Evolutionary conservation across 92 coral and sea anemone species (phyloP).

Genomic region (Siderastrea siderea): DNA sequence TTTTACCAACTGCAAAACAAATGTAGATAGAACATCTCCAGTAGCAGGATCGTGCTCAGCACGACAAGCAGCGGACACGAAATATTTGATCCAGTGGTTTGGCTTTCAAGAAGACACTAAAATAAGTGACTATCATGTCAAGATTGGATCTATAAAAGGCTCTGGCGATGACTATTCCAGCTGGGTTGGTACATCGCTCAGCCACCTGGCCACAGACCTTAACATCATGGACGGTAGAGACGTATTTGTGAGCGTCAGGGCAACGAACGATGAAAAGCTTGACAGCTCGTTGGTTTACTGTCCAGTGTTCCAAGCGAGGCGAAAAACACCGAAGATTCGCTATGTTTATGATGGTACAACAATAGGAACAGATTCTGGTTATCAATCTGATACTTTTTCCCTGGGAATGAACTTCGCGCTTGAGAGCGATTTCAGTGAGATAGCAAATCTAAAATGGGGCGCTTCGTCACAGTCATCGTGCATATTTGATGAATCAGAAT

Average conservation of each 20-base stretch:
- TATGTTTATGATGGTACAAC: conserved; percentile 85
- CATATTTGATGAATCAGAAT: conserved; percentile 78
- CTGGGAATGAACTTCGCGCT: conserved; percentile 87
- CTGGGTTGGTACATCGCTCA: conserved; percentile 76
- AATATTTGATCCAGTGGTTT: conserved; percentile 93
- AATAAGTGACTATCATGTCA: conserved; percentile 80
- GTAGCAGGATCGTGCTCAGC: conserved; percentile 82
- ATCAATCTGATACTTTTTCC: conserved; percentile 76
- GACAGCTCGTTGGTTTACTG: conserved; percentile 84
- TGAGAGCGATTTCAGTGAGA: conserved; percentile 48
- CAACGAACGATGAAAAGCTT: conserved; percentile 85
- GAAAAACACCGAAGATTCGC: conserved; percentile 81
- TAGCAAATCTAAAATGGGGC: conserved; percentile 87
- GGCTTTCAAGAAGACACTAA: conserved; percentile 85
- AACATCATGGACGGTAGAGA: conserved; percentile 85
- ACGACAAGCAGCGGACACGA: conserved; percentile 84
- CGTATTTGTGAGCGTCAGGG: conserved; percentile 80
- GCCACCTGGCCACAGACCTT: conserved; percentile 73
- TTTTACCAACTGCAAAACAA: conserved; percentile 78
- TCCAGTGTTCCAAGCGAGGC: conserved; percentile 74
- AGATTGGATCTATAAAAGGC: conserved; percentile 85
- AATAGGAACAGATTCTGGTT: conserved; percentile 69
- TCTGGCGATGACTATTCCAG: conserved; percentile 88
- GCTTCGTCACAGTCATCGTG: conserved; percentile 77
- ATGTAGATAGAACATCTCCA: conserved; percentile 90